Evolutionary conservation across 1,140 invertebrate species (phyloP).

Genomic region (Protaetia brevitarsis): DNA sequence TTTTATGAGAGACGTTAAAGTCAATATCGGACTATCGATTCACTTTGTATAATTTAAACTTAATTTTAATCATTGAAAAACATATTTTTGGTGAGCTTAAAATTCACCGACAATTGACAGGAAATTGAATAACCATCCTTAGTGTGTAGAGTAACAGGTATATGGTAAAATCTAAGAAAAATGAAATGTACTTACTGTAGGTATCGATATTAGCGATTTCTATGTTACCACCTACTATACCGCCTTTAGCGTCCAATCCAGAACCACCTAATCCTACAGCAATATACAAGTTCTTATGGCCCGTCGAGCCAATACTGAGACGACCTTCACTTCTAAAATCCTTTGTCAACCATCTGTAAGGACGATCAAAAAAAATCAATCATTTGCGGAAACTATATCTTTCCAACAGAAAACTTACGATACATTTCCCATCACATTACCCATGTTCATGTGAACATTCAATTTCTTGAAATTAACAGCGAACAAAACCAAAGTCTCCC

Average conservation of each 20-base stretch:
- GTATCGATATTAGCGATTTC: constrained; percentile 87
- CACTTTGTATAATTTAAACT: too few species aligned
- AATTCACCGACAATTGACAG: too few species aligned
- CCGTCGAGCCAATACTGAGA: constrained; percentile 89
- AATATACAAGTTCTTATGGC: constrained; percentile 90
- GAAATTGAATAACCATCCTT: too few species aligned
- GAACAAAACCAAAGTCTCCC: constrained; percentile 95
- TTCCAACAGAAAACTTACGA: constrained; percentile 55
- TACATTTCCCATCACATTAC: constrained; percentile 97
- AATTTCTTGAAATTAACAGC: constrained; percentile 92
- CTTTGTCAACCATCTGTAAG: constrained; percentile 85
- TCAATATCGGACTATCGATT: too few species aligned
- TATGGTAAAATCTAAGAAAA: neutral
- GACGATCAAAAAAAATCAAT: constrained; percentile 32
- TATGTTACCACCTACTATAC: constrained; percentile 93
- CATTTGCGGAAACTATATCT: neutral
- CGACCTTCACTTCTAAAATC: constrained; percentile 87
- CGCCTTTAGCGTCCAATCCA: constrained; percentile 89
- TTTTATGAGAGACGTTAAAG: too few species aligned
- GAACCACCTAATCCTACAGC: constrained; percentile 86
- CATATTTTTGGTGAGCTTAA: too few species aligned
- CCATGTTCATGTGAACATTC: constrained; percentile 98
- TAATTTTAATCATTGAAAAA: too few species aligned
- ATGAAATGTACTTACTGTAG: constrained; percentile 60
- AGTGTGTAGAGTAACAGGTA: too few species aligned